Base-by-base conservation (phyloP, 2,113 vertebrate genomes). In the Saguinus midas region DNA sequence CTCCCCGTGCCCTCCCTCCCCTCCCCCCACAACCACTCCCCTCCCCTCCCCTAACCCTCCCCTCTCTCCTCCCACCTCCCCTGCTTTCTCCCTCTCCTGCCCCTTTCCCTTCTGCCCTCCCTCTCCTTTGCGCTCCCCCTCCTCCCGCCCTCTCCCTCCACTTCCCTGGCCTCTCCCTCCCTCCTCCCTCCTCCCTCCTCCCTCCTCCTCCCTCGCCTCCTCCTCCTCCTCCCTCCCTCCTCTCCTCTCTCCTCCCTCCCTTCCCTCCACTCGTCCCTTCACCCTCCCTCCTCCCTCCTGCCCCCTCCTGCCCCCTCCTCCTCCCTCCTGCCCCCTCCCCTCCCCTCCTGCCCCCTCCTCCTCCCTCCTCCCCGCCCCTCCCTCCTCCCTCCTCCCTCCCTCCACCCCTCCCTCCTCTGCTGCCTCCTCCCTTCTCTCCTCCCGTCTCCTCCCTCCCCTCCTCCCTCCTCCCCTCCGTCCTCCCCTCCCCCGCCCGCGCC, bases 401-500 rank as follows among this genome's bases (percentile, higher is more conserved):
- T 14, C 11, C 14, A 1, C 23, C 2, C 18, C 91, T 25, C 3
- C 23, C 8, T 9, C 20, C 1, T 12, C 18, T 50, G 17, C 11
- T 72, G 20, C 8, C 8, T 11, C 83, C 12, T 27, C 2, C 7
- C 25, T 4, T 5, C 4, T n/a, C 3, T 1, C 68, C 18, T 27
- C 2, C 3, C 23, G 6, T 23, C 3, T 1, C 50, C 12, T 37
- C 43, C 4, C 29, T 14, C 8, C 21, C 29, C 12, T 0, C 78
- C 40, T n/a, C 14, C 27, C 32, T 29, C 21, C 43, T 16, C 13
- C 57, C 55, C 25, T 5, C 4, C 50, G 32, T 84, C 18, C 11
- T 43, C 80, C 61, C 18, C 32, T 17, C 75, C 58, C 66, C 86
- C 93, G 91, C 92, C 95, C 95, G 61, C 95, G 94, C 97, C 96